Conservation (phyloP, 2,888 invertebrate species). For the Euphydryas editha region DNA sequence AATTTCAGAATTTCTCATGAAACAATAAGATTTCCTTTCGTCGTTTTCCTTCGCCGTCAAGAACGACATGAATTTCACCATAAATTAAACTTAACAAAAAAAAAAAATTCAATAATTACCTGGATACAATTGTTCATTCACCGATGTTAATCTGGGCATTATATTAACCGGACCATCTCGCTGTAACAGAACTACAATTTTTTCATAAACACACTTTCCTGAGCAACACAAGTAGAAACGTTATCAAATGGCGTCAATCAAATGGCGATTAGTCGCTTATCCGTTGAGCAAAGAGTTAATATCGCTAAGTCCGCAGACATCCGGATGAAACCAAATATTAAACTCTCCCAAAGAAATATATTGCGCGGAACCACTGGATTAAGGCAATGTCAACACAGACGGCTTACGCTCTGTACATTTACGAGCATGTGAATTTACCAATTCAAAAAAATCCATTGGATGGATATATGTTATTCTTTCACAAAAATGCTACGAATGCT, state of each 20-base stretch:
- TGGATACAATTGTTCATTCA: not conserved
- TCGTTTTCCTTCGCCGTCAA: no score
- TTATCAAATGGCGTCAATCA: slow-evolving; percentile 34
- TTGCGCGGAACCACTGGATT: slow-evolving; percentile 66
- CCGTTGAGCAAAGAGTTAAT: slow-evolving; percentile 60
- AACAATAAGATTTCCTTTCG: no score
- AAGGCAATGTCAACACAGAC: slow-evolving; percentile 62
- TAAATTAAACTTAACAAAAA: no score
- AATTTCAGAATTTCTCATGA: no score
- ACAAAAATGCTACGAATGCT: not conserved
- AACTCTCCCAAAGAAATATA: slow-evolving; percentile 73
- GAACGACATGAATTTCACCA: no score
- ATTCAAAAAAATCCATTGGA: not conserved
- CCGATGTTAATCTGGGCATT: not conserved
- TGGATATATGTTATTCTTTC: not conserved
- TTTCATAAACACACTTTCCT: not conserved
- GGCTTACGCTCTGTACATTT: slow-evolving; percentile 38
- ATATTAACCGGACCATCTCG: not conserved
- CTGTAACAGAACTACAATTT: not conserved
- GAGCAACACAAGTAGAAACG: not conserved
- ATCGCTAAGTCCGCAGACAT: slow-evolving; percentile 54
- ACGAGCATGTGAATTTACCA: slow-evolving; percentile 8
- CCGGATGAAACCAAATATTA: slow-evolving; percentile 72
- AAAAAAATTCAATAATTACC: no score
- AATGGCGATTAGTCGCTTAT: slow-evolving; percentile 40